These are phyloP conservation scores for Neodiprion pinetum DNA, from an alignment of 1,140 invertebrate genomes.

Conservation along the genomic window DNA sequence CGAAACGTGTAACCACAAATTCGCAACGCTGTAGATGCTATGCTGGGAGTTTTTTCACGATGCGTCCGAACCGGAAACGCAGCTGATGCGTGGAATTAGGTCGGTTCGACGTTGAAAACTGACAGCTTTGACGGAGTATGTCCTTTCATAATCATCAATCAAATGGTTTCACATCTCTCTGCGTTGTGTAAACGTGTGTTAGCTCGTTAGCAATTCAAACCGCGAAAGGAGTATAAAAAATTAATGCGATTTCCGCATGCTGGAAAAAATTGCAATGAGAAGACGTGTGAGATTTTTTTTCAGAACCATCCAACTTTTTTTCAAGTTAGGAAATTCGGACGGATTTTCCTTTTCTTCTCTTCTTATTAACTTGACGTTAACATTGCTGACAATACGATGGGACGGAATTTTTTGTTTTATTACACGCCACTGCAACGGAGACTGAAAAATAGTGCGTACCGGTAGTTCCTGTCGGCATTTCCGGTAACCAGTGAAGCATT, in stretches of 20 bases:
- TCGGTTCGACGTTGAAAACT: constrained; percentile 33
- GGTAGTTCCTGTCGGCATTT: not conserved
- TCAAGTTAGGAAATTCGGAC: no score
- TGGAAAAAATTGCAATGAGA: no score
- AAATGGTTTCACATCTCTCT: not conserved
- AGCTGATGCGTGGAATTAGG: constrained; percentile 58
- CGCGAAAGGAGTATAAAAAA: no score
- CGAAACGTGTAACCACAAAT: constrained; percentile 27
- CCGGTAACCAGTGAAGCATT: constrained; percentile 10
- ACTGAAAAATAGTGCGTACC: not conserved
- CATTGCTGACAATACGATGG: no score
- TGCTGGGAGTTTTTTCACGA: constrained; percentile 25
- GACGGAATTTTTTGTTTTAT: no score
- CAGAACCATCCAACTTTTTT: no score
- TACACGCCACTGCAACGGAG: no score
- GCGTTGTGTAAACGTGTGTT: not conserved
- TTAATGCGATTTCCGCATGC: no score
- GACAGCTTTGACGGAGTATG: constrained; percentile 4
- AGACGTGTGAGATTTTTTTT: no score
- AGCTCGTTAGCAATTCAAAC: not conserved
- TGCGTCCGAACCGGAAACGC: constrained; percentile 52
- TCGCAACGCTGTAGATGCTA: constrained; percentile 19
- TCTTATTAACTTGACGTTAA: no score
- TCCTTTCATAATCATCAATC: not conserved
- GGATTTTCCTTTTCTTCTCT: no score